Conservation (phyloP, 2,113 vertebrate species). For the Oryctolagus cuniculus region DNA sequence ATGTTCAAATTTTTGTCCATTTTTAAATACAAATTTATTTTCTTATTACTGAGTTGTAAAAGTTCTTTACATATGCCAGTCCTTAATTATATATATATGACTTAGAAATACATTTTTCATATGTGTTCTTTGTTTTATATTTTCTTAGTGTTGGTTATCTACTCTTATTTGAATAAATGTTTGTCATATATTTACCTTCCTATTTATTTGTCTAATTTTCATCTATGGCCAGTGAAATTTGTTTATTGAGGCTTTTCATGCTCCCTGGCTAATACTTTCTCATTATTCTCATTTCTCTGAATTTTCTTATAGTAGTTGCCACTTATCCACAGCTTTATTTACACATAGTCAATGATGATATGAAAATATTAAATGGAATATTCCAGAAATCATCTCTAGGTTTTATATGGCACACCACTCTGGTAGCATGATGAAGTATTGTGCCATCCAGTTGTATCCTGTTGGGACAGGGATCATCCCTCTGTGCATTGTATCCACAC, state of each 20-base stretch:
- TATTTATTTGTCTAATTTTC: not conserved
- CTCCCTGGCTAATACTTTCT: not conserved
- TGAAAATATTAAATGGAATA: not conserved
- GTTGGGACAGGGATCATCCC: not conserved
- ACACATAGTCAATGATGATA: no score
- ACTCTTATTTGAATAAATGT: not conserved
- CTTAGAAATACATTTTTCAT: not conserved
- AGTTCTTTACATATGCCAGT: not conserved
- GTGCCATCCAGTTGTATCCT: accelerated
- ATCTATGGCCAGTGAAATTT: not conserved
- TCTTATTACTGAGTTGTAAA: not conserved
- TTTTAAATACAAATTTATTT: not conserved
- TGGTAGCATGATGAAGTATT: not conserved
- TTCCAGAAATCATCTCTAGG: not conserved
- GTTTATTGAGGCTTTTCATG: not conserved
- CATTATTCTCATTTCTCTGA: not conserved
- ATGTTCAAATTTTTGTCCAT: not conserved
- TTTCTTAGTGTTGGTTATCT: not conserved
- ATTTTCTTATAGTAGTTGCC: not conserved
- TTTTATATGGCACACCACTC: not conserved
- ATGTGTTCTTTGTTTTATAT: not conserved
- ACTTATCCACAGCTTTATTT: not conserved
- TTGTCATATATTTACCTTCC: not conserved
- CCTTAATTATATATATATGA: not conserved
- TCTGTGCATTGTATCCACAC: not conserved